Conservation (phyloP, 2,888 invertebrate species). For the Eupithecia centaureata region DNA sequence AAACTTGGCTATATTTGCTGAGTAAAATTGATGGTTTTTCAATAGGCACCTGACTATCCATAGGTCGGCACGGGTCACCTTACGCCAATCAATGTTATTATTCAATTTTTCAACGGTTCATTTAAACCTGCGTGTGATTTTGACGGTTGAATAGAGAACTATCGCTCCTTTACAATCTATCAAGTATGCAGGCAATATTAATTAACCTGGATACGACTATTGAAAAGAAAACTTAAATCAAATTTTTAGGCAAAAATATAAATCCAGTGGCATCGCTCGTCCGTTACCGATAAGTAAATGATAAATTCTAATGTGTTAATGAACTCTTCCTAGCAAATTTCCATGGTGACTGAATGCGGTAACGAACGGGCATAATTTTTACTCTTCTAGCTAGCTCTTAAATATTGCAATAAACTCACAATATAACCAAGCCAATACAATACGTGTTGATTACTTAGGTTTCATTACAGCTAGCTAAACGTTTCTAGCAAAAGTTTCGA, state of each 20-base stretch:
- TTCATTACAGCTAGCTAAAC: too few species aligned
- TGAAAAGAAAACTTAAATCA: not conserved
- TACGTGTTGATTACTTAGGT: too few species aligned
- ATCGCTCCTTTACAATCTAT: conserved; percentile 10
- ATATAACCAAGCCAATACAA: too few species aligned
- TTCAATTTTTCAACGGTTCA: conserved; percentile 36
- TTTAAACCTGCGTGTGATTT: conserved; percentile 22
- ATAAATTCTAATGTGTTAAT: too few species aligned
- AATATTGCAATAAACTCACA: too few species aligned
- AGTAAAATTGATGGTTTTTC: conserved; percentile 52
- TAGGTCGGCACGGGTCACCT: conserved; percentile 55
- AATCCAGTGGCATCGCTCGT: not conserved
- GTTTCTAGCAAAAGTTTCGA: not conserved
- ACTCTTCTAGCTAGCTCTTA: too few species aligned
- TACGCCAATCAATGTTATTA: conserved; percentile 56
- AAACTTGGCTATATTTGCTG: conserved; percentile 44
- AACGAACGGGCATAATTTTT: too few species aligned
- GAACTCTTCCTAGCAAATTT: not conserved
- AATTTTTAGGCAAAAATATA: not conserved
- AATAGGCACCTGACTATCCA: conserved; percentile 51
- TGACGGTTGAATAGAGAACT: conserved; percentile 3
- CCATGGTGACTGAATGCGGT: not conserved
- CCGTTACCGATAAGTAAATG: too few species aligned
- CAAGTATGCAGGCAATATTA: conserved; percentile 20
- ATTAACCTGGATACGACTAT: conserved; percentile 18